Percentiles rank a stretch among this genome's conserved stretches.
Conservation (phyloP, 2,113 vertebrate genomes). For the Meleagris gallopavo region DNA sequence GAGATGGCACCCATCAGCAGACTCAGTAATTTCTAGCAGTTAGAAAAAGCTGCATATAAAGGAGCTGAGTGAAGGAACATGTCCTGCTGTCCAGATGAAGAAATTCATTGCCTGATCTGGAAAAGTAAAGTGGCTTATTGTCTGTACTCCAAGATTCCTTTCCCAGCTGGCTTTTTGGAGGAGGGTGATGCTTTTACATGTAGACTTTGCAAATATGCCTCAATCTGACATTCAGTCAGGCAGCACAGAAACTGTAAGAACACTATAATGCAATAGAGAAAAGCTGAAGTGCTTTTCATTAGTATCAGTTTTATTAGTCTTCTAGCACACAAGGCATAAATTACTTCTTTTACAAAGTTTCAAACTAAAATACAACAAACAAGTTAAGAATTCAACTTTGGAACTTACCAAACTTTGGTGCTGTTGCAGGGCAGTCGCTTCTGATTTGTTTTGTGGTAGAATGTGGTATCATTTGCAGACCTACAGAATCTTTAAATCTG, state of each 20-base stretch:
- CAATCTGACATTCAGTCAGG: neutral
- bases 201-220: neutral
- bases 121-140: conserved; percentile 20
- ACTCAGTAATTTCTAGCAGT: neutral
- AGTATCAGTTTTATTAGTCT: neutral
- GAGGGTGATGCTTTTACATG: neutral
- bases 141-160: conserved; percentile 30
- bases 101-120: conserved; percentile 13
- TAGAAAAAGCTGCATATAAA: neutral
- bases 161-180: conserved; percentile 1
- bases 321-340: neutral
- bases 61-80: neutral
- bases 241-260: neutral
- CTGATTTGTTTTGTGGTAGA: conserved; percentile 80
- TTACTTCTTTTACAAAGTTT: neutral
- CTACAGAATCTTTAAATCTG: conserved; percentile 89
- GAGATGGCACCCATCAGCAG: neutral
- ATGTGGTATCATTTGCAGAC: conserved; percentile 85
- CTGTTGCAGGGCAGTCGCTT: conserved; percentile 86
- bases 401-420: conserved; percentile 88
- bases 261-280: neutral
- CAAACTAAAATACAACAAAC: neutral
- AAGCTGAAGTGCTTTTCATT: neutral
- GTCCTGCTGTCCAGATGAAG: neutral
- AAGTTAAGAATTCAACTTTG: neutral